Evolutionary conservation across 2,797 vertebrate species (phyloP).

Genomic region (Adrianichthys oophorus): DNA sequence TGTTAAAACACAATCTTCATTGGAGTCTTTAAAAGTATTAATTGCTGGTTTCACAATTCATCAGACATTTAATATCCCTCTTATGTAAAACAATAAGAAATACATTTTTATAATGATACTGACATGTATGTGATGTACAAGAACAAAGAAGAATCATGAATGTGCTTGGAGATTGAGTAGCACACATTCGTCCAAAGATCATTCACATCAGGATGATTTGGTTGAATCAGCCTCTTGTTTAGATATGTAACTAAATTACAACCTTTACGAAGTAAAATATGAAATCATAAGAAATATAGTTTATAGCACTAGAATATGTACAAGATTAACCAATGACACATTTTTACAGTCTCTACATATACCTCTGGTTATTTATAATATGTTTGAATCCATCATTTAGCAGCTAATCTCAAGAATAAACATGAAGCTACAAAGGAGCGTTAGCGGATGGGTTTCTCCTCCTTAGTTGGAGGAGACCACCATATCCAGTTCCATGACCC

Average conservation of each 20-base stretch:
- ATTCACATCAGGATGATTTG: not conserved
- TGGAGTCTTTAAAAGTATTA: no score
- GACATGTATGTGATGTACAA: constrained; percentile 1
- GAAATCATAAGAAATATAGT: not conserved
- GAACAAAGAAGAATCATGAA: not conserved
- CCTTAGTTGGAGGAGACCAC: constrained; percentile 84
- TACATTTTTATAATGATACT: constrained; percentile 15
- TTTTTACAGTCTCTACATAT: constrained; percentile 14
- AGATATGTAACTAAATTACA: not conserved
- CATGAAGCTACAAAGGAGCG: constrained; percentile 21
- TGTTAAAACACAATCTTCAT: no score
- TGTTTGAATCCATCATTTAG: constrained; percentile 21
- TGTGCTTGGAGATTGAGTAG: constrained; percentile 4
- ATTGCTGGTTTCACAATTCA: no score
- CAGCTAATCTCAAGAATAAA: constrained; percentile 19
- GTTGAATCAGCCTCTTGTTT: not conserved
- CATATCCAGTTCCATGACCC: constrained; percentile 89
- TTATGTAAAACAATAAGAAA: not conserved
- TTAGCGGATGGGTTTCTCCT: constrained; percentile 21
- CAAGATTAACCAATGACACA: constrained; percentile 19
- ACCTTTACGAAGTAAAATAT: not conserved
- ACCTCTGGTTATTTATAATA: constrained; percentile 8
- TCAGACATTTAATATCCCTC: no score
- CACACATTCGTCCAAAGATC: not conserved
- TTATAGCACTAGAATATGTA: constrained; percentile 16